Conservation (phyloP, 2,113 vertebrate genomes). For the Oxygymnocypris stewartii region DNA sequence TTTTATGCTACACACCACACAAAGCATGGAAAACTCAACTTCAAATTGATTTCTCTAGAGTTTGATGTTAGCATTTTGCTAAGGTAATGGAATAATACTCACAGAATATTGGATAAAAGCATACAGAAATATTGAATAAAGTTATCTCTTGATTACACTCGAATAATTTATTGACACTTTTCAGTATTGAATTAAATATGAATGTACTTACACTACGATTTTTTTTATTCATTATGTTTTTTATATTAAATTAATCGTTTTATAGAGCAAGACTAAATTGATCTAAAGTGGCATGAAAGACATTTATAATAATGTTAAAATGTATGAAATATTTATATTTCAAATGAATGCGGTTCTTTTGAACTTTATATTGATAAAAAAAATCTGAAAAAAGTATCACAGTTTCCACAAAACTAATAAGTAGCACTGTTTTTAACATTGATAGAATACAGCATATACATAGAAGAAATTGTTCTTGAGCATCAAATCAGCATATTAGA, state of each 20-base stretch:
- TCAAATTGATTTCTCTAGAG: too few relatives aligned
- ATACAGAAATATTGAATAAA: neutral
- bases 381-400: too few relatives aligned
- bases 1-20: neutral
- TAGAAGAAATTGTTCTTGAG: neutral
- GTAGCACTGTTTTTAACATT: too few relatives aligned
- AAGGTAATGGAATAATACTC: neutral
- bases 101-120: neutral
- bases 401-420: too few relatives aligned
- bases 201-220: neutral
- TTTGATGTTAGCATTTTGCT: neutral
- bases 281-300: neutral
- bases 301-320: neutral
- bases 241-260: neutral
- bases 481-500: neutral
- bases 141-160: neutral
- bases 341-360: too few relatives aligned
- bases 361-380: neutral
- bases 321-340: too few relatives aligned
- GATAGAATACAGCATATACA: too few relatives aligned
- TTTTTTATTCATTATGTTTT: too few relatives aligned
- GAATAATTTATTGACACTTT: neutral
- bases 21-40: neutral
- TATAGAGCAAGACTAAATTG: neutral
- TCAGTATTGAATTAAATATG: neutral